phyloP scores from a whole-genome alignment of 1,140 invertebrate genomes.

The Trichonephila clavata region DNA sequence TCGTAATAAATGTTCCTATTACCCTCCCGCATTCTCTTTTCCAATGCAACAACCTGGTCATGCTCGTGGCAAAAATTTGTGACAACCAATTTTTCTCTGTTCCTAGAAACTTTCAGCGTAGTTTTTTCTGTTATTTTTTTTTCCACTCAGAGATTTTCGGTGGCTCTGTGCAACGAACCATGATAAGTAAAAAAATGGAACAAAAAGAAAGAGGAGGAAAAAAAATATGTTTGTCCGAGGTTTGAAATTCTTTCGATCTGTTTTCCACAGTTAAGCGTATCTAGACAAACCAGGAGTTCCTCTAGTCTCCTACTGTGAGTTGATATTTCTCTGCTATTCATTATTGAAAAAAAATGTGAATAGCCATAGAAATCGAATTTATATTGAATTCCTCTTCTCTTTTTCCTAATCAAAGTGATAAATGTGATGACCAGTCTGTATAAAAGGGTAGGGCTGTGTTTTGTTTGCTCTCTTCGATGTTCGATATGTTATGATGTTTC shows the following conservation, averaged over 20 bases:
- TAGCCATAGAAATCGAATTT: conserved; percentile 62
- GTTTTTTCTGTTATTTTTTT: conserved; percentile 1
- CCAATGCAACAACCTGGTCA: conserved; percentile 44
- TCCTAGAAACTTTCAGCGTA: conserved; percentile 37
- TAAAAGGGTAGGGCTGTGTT: background rate
- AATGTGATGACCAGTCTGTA: conserved; percentile 37
- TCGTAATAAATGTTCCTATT: conserved; percentile 66
- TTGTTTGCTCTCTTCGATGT: background rate
- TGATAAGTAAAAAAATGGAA: conserved; percentile 36
- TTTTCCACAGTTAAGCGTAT: conserved; percentile 32
- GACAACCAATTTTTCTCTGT: conserved; percentile 68
- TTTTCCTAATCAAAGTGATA: conserved; percentile 66
- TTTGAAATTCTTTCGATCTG: conserved; percentile 50
- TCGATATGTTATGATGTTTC: background rate
- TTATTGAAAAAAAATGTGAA: conserved; percentile 51
- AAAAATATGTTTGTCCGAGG: conserved; percentile 26
- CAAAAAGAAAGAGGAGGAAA: conserved; percentile 1
- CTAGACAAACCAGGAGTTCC: conserved; percentile 45
- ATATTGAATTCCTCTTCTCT: conserved; percentile 55
- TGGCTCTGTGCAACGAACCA: background rate
- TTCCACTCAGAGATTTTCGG: background rate
- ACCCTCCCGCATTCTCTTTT: conserved; percentile 15
- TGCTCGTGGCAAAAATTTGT: conserved; percentile 55
- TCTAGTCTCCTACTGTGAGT: conserved; percentile 12
- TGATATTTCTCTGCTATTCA: conserved; percentile 54